phyloP scores from a whole-genome alignment of 2,888 invertebrate species.

The Charanyca ferruginea region DNA sequence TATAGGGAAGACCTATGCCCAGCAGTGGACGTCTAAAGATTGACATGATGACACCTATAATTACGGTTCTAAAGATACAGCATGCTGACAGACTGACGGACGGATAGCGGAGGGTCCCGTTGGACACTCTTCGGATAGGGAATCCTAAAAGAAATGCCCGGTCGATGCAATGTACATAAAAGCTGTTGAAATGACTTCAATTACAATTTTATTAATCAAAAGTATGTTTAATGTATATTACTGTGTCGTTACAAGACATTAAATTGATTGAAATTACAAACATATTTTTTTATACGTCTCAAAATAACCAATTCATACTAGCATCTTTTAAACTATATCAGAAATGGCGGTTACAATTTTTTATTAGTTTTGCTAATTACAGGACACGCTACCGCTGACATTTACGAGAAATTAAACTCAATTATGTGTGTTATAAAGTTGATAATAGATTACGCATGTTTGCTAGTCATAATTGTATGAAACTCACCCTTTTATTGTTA shows the following conservation, averaged over 20 bases:
- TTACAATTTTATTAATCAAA: constrained; percentile 13
- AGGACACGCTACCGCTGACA: constrained; percentile 22
- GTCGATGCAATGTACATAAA: too few species aligned
- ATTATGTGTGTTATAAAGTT: constrained; percentile 24
- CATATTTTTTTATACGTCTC: constrained; percentile 15
- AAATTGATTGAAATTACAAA: constrained; percentile 30
- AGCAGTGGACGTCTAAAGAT: too few species aligned
- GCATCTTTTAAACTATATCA: constrained; percentile 33
- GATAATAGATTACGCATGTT: constrained; percentile 5
- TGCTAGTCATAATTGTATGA: constrained; percentile 16
- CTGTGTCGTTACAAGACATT: neutral
- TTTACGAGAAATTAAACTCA: constrained; percentile 36
- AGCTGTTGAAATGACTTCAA: neutral
- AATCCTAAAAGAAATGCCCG: too few species aligned
- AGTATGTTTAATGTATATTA: constrained; percentile 4
- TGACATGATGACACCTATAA: too few species aligned
- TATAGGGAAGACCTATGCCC: too few species aligned
- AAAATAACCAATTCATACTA: constrained; percentile 23
- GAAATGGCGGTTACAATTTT: constrained; percentile 41
- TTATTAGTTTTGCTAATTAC: constrained; percentile 48
- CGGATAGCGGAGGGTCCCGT: too few species aligned
- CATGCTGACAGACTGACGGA: too few species aligned
- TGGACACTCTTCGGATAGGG: too few species aligned
- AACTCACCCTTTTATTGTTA: constrained; percentile 27
- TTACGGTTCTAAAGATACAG: too few species aligned